Conservation (phyloP, 2,113 vertebrate genomes). For the Zosterops lateralis region DNA sequence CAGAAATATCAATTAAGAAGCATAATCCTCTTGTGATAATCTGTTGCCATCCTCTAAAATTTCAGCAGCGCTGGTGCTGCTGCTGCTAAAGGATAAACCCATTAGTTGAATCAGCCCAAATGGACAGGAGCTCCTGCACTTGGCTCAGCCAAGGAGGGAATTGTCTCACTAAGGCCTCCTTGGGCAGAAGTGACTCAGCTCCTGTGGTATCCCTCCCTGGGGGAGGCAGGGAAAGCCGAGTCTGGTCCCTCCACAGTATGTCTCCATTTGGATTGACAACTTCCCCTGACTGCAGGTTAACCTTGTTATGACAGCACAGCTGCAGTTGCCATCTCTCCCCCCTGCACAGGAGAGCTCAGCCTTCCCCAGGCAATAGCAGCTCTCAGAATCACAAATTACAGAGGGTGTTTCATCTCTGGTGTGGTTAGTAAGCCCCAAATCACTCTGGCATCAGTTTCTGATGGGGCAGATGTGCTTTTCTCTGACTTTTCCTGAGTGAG, state of each 20-base stretch:
- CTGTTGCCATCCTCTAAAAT: neutral
- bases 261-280: slow-evolving; percentile 43
- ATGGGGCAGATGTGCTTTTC: neutral
- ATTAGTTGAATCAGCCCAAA: neutral
- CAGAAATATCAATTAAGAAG: neutral
- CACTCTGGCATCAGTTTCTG: neutral
- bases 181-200: neutral
- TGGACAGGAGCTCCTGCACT: neutral
- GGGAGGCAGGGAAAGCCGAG: neutral
- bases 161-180: neutral
- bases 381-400: neutral
- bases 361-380: neutral
- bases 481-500: accelerated
- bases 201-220: accelerated
- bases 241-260: neutral
- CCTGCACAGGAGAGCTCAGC: neutral
- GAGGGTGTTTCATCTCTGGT: neutral
- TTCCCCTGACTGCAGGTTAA: neutral
- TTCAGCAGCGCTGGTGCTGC: accelerated
- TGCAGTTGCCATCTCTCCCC: slow-evolving; percentile 21
- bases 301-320: slow-evolving; percentile 52
- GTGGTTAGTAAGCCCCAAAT: neutral
- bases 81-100: neutral
- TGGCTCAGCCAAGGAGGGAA: neutral
- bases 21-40: slow-evolving; percentile 1